phyloP scores from a whole-genome alignment of 2,888 invertebrate genomes.

The Digitonthophagus gazella region DNA sequence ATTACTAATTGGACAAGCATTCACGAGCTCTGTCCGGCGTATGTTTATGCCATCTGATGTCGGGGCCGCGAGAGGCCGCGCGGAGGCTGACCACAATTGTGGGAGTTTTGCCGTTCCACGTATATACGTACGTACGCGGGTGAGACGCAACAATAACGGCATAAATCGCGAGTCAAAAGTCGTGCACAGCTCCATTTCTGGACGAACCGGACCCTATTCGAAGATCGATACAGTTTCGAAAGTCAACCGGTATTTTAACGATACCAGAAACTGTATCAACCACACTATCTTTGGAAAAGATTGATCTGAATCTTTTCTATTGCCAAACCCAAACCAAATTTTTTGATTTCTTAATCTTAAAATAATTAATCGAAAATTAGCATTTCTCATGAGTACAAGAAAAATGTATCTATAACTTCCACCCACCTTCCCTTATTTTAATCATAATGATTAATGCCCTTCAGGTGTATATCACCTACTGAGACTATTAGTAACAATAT shows the following conservation, averaged over 20 bases:
- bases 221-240: not conserved
- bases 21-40: conserved; percentile 38
- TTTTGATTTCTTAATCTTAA: too few relatives aligned
- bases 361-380: too few relatives aligned
- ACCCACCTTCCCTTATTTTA: not conserved
- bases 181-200: conserved; percentile 11
- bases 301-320: not conserved
- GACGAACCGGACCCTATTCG: not conserved
- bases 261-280: not conserved
- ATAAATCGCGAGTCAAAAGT: conserved; percentile 23
- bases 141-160: conserved; percentile 18
- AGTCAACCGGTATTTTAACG: not conserved
- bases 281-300: not conserved
- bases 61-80: conserved; percentile 22
- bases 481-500: not conserved
- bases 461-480: not conserved
- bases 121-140: conserved; percentile 8
- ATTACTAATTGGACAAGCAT: conserved; percentile 46
- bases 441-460: not conserved
- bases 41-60: conserved; percentile 42
- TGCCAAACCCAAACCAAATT: too few relatives aligned
- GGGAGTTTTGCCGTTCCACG: conserved; percentile 16
- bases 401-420: too few relatives aligned
- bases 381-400: too few relatives aligned
- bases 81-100: conserved; percentile 24